Base-by-base conservation (phyloP, 2,797 vertebrate genomes). In the Crenuchus spilurus region DNA sequence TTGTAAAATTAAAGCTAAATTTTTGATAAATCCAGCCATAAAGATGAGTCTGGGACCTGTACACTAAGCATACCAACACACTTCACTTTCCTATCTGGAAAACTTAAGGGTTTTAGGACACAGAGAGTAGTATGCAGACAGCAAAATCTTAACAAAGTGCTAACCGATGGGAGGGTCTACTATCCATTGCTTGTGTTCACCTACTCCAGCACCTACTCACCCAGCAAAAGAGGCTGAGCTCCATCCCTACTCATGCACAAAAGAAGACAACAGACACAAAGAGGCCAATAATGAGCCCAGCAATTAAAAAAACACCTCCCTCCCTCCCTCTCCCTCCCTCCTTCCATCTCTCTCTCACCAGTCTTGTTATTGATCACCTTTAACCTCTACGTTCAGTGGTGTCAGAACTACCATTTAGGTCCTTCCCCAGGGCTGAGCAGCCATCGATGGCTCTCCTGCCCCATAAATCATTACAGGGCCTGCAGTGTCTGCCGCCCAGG, bases 331-430 rank as follows among this genome's bases (percentile, higher is more conserved):
- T 76, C 61, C 72, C 65, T 63, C 62, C 62, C 42, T 42, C 26
- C 24, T n/a, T 55, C 26, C 13, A 30, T 55, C 52, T 57, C 54
- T 57, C 54, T 18, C 30, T 33, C 54, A 84, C 81, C 86, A 87
- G 86, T 75, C 93, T 94, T 93, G 93, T 95, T 96, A 96, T 95
- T 94, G 95, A 95, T 94, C 94, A 96, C 94, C 95, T 96, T 95
- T 96, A 95, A 95, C 95, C 95, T 92, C 88, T 89, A 90, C 93
- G 92, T 93, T 94, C 93, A 93, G 87, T 84, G 88, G 92, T 96
- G 96, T 95, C 93, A 94, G 93, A 93, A 93, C 94, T 92, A 93
- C 94, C 94, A 93, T 95, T 96, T 95, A 95, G 91, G 86, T 77
- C 90, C 86, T 87, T 94, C 95, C 92, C 94, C 76, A 83, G 90